Conservation (phyloP, 2,888 invertebrate species). For the Acanthoscelides obtectus region DNA sequence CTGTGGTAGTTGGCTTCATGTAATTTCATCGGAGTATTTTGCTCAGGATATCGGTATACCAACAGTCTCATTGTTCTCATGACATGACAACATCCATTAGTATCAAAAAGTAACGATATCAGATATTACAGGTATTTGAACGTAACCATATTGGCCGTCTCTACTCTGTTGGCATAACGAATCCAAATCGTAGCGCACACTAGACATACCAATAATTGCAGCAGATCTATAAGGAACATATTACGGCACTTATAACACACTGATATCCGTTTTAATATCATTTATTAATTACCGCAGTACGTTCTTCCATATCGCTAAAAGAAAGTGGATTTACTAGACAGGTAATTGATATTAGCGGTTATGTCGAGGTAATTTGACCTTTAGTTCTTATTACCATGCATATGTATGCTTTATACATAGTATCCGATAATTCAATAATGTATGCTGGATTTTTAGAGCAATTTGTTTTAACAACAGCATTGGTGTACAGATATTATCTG, state of each 20-base stretch:
- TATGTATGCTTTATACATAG: background rate
- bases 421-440: background rate
- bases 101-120: too few species aligned
- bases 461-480: background rate
- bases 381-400: background rate
- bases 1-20: too few species aligned
- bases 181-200: background rate
- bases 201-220: background rate
- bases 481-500: background rate
- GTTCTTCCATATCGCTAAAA: background rate
- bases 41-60: too few species aligned
- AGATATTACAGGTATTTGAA: too few species aligned
- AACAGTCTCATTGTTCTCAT: too few species aligned
- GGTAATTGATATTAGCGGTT: background rate
- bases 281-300: background rate
- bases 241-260: background rate
- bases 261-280: background rate
- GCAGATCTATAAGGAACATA: background rate
- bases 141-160: too few species aligned
- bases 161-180: background rate
- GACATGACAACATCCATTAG: too few species aligned
- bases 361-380: background rate
- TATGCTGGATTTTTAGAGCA: background rate
- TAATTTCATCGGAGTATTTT: too few species aligned
- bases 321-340: background rate